Evolutionary conservation across 2,888 invertebrate genomes (phyloP).

Genomic region (Antheraea assamensis): DNA sequence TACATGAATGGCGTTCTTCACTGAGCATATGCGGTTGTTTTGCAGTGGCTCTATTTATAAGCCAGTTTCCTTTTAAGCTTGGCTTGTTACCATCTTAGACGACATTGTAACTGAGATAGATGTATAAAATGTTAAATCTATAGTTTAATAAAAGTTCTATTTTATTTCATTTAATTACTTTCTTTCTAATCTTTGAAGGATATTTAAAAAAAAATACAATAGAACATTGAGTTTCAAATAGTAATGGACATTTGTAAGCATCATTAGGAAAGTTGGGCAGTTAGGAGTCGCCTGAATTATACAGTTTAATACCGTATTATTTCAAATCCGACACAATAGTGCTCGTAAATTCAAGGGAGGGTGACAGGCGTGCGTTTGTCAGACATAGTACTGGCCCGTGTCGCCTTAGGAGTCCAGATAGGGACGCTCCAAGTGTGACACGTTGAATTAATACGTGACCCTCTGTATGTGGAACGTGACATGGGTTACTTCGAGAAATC

Average conservation of each 20-base stretch:
- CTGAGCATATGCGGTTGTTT: no score
- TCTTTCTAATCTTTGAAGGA: background rate
- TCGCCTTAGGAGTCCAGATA: constrained; percentile 10
- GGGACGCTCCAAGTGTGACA: constrained; percentile 9
- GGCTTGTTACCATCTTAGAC: no score
- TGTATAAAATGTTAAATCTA: no score
- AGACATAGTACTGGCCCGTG: constrained; percentile 11
- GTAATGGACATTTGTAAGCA: background rate
- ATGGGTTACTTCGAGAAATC: constrained; percentile 6
- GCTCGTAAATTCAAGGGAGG: constrained; percentile 12
- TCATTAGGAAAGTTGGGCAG: constrained; percentile 9
- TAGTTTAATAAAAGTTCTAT: no score
- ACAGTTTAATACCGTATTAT: constrained; percentile 4
- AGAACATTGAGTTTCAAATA: background rate
- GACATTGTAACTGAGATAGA: no score
- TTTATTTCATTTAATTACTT: no score
- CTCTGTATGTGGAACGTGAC: constrained; percentile 4
- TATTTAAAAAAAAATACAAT: background rate
- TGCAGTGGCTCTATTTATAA: no score
- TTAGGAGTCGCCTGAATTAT: constrained; percentile 1
- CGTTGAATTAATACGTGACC: constrained; percentile 16
- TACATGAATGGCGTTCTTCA: no score
- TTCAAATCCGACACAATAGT: constrained; percentile 14
- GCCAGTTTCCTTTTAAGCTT: no score
- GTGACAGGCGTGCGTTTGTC: constrained; percentile 11